Evolutionary conservation across 2,888 invertebrate genomes (phyloP).

Genomic region (Cryptocheilus praepositus): DNA sequence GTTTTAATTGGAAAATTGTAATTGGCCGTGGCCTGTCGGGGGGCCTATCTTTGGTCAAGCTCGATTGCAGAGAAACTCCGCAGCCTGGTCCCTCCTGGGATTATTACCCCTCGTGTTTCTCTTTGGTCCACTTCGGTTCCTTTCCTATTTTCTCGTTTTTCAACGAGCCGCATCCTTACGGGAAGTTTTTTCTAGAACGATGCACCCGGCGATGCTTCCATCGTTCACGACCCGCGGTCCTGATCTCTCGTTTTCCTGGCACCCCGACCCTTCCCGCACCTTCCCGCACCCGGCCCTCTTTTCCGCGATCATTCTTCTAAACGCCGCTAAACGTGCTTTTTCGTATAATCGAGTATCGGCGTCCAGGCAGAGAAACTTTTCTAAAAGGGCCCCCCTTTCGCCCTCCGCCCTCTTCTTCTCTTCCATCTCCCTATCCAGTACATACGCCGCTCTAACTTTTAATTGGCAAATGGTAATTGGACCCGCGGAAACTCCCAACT

Average conservation of each 20-base stretch:
- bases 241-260: not conserved
- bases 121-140: no score
- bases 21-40: slow-evolving; percentile 50
- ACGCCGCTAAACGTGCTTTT: slow-evolving; percentile 36
- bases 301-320: slow-evolving; percentile 29
- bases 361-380: slow-evolving; percentile 21
- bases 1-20: slow-evolving; percentile 59
- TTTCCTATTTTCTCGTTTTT: slow-evolving; percentile 22
- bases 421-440: not conserved
- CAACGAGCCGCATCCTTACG: slow-evolving; percentile 16
- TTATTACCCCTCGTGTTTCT: no score
- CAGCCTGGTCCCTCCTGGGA: slow-evolving; percentile 6
- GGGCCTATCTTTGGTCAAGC: slow-evolving; percentile 1
- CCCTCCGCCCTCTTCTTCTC: not conserved
- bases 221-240: no score
- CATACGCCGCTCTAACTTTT: slow-evolving; percentile 51
- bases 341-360: slow-evolving; percentile 44
- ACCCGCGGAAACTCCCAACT: slow-evolving; percentile 43
- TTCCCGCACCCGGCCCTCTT: not conserved
- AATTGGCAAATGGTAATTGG: slow-evolving; percentile 61
- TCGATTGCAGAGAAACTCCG: not conserved
- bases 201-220: no score
- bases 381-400: slow-evolving; percentile 27
- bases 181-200: slow-evolving; percentile 11
- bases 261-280: not conserved